Base-by-base conservation (phyloP, 2,113 vertebrate species). In the Danio rerio region DNA sequence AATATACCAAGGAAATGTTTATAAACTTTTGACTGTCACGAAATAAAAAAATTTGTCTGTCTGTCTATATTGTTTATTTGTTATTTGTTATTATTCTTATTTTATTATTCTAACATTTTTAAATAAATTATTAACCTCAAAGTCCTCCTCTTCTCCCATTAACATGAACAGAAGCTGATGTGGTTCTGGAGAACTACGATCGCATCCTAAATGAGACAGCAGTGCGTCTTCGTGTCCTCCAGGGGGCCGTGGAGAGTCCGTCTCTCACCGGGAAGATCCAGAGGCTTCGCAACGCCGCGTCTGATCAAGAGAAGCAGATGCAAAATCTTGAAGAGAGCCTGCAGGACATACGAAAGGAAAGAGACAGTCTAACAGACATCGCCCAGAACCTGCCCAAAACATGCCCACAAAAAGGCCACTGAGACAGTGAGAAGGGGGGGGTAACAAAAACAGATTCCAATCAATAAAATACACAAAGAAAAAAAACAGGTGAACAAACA, bases 311-410 rank as follows among this genome's bases (percentile, higher is more conserved):
- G 81, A 89, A 91, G 68, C 92, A 91, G 70, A 92, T 98, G 87
- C 90, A 88, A 58, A 87, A 77, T 0, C 92, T 97, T 0, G 95
- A 98, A 63, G 92, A 85, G 0, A 94, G 96, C 88, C 89, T 99
- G 1, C 91, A 90, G 4, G 95, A 97, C 90, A 95, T 98, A 88
- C 88, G 10, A 0, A 92, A 94, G 0, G 96, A 98, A 92, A 95
- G 95, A 87, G 85, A 88, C 88, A 98, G 96, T 90, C 83, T 99
- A 88, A 94, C 94, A 87, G 95, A 96, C 91, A 96, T 99, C 62
- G 89, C 94, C 81, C 89, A 79, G 42, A 96, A 92, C 84, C 90
- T 99, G 85, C 97, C 97, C 0, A 62, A 91, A 85, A 89, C 91
- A 82, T 99, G 97, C 83, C 90, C 92, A 0, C 78, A 89, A 84